Conservation (phyloP, 2,113 vertebrate species). For the Dermatemys mawii region DNA sequence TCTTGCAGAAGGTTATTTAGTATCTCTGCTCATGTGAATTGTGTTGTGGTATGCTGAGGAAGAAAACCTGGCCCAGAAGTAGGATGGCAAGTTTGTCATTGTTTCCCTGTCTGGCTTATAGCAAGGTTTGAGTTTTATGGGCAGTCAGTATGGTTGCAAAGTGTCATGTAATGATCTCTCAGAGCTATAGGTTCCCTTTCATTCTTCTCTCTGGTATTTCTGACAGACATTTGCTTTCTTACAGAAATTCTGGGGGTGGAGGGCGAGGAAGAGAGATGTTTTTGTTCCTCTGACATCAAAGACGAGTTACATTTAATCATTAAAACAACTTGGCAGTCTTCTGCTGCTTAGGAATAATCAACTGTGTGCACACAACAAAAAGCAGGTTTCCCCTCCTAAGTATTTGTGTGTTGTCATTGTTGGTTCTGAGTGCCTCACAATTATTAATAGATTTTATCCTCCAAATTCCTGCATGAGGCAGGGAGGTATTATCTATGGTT, state of each 20-base stretch:
- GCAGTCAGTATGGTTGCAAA: not conserved
- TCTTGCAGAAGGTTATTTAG: not conserved
- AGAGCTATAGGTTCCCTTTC: not conserved
- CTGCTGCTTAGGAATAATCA: not conserved
- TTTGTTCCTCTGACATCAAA: not conserved
- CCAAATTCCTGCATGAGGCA: not conserved
- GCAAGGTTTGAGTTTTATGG: not conserved
- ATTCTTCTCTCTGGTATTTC: not conserved
- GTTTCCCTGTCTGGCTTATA: not conserved
- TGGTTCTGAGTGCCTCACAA: not conserved
- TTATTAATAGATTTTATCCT: not conserved
- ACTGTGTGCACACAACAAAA: not conserved
- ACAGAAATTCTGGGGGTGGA: not conserved
- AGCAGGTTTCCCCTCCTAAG: not conserved
- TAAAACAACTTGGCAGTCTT: not conserved
- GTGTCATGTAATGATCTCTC: not conserved
- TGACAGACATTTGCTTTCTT: not conserved
- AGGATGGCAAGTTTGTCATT: not conserved
- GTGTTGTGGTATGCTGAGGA: not conserved
- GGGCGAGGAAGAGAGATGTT: not conserved
- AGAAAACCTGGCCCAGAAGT: not conserved
- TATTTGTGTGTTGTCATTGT: not conserved
- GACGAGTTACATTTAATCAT: not conserved
- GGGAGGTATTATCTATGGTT: not conserved
- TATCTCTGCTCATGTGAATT: not conserved